Base-by-base conservation (phyloP, 2,113 vertebrate genomes). In the Erythrocebus patas region DNA sequence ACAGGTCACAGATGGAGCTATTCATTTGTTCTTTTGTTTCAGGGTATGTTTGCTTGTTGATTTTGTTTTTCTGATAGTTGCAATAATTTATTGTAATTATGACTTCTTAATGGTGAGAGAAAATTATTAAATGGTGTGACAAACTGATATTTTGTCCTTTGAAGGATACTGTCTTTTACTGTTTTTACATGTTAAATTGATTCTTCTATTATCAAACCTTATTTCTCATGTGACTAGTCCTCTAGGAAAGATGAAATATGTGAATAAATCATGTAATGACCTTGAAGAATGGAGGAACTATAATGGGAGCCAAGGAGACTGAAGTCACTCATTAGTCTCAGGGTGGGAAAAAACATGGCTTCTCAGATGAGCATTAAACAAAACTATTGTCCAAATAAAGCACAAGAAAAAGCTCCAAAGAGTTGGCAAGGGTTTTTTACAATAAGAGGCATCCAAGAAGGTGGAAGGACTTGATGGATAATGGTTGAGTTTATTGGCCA, bases 21-120 rank as follows among this genome's bases (percentile, higher is more conserved):
- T 79, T 75, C 23, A 30, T 50, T 30, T 91, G 8, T 83, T 48
- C 13, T 66, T 86, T 64, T 55, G 17, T 55, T 87, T n/a, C 6
- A 88, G 17, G 22, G 75, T 93, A 48, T 30, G 3, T 38, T 91
- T 83, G 52, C 17, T 50, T 45, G 5, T 4, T 89, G 30, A 76
- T 52, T 97, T 93, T 78, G 23, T 89, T 85, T 97, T 93, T 73
- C 27, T 85, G 68, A 93, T 30, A 64, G 27, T 64, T 64, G 30
- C 13, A 81, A 73, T 66, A 27, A 30, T 89, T 61, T 84, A 66
- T 85, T 88, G 32, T 92, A 84, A 7, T 13, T 66, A 6, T 68
- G 57, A 80, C 55, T 85, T 94, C 12, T 55, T 78, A 89, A 50
- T 93, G 23, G 25, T 90, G 22, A 3, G 12, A 78, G 48, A 59